Evolutionary conservation across 2,113 vertebrate genomes (phyloP), one percentile per base, ranked within the genome.

Genomic region (Halcyon senegalensis): DNA sequence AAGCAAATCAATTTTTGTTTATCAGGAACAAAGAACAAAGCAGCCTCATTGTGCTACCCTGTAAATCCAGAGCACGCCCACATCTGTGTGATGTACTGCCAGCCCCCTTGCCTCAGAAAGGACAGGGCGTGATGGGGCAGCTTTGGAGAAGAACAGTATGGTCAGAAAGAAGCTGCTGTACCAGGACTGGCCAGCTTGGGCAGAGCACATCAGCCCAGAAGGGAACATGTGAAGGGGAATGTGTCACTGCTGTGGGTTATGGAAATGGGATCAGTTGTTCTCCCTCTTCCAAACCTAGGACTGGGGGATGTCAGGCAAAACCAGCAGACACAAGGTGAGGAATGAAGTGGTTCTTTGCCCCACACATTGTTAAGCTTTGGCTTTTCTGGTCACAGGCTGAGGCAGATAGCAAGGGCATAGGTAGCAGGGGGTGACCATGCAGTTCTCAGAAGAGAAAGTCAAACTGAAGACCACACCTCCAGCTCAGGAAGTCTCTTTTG

Each of bases 1-100:
- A 56, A 72, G 53, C 35, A 91, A 91, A 91, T 91, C 48, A 89
- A 48, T 96, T 68, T 58, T 58, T 84, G 60, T 87, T 92, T 75
- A 67, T 76, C 20, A 60, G 81, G 69, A 94, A 13, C 51, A 82
- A 73, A 68, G 51, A 91, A 91, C 89, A 94, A 89, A 93, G 84
- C 39, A 75, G 17, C 66, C 69, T 90, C 60, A 19, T 67, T 95
- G 87, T 89, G 69, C 91, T 84, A 4, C 51, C 3, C 0, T 2
- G 1, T 72, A 33, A 37, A 84, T 19, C 59, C 72, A 53, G 18
- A 43, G 46, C 21, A 18, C 1, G 1, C 66, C 69, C 21, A 13
- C 13, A 0, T 33, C 23, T 11, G 2, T 63, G 31, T 79, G 89
- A 28, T 0, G 0, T 60, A 3, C 44, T 80, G 59, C 58, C 66